phyloP scores from a whole-genome alignment of 2,797 vertebrate species.

The Sebastes elongatus region DNA sequence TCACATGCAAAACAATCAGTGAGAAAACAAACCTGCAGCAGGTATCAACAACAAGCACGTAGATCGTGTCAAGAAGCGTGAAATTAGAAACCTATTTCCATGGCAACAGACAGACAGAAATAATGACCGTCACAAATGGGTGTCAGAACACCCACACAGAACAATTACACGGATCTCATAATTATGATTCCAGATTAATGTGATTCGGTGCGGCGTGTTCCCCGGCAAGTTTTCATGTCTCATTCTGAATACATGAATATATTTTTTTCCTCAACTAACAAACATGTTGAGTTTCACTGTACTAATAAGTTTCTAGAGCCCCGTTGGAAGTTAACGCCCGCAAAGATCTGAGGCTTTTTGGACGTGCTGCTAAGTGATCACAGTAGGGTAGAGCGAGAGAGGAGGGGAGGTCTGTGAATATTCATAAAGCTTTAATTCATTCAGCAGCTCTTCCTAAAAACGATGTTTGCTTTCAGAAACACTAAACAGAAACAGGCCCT shows the following conservation, averaged over 20 bases:
- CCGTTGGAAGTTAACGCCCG: slow-evolving; percentile 23
- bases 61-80: neutral
- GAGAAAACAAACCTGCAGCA: slow-evolving; percentile 1
- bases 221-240: slow-evolving; percentile 3
- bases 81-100: slow-evolving; percentile 20
- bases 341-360: slow-evolving; percentile 57
- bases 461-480: slow-evolving; percentile 51
- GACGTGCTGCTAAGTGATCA: slow-evolving; percentile 48
- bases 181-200: slow-evolving; percentile 20
- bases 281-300: slow-evolving; percentile 31
- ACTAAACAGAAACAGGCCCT: slow-evolving; percentile 41
- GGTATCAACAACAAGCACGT: neutral
- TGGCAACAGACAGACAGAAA: slow-evolving; percentile 33
- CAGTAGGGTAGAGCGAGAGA: slow-evolving; percentile 34
- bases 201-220: slow-evolving; percentile 5
- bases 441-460: slow-evolving; percentile 35
- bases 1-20: neutral
- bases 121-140: slow-evolving; percentile 6
- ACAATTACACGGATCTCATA: slow-evolving; percentile 12
- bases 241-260: slow-evolving; percentile 8
- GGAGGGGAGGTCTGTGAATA: slow-evolving; percentile 58
- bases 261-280: slow-evolving; percentile 18
- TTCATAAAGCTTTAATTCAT: slow-evolving; percentile 59
- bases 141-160: slow-evolving; percentile 26
- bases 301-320: slow-evolving; percentile 33